Percentiles rank a stretch among this genome's conserved stretches.
phyloP scores from a whole-genome alignment of 2,888 invertebrate species.

The Tuberolachnus salignus region DNA sequence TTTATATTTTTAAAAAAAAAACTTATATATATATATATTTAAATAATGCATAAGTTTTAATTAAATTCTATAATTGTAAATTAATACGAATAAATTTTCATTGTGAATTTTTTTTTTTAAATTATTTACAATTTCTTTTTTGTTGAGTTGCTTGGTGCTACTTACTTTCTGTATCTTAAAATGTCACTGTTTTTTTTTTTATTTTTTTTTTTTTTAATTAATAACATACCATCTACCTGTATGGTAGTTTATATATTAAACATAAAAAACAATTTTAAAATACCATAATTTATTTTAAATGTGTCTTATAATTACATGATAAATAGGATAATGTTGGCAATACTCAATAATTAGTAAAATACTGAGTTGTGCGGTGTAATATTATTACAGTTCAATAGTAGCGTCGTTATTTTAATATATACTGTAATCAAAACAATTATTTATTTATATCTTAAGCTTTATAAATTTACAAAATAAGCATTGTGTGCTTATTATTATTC shows the following conservation, averaged over 20 bases:
- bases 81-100: constrained; percentile 38
- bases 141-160: constrained; percentile 53
- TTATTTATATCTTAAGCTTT: constrained; percentile 49
- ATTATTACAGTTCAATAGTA: constrained; percentile 47
- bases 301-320: constrained; percentile 15
- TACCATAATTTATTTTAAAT: constrained; percentile 1
- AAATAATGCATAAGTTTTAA: constrained; percentile 43
- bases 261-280: constrained; percentile 8
- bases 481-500: constrained; percentile 34
- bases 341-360: constrained; percentile 13
- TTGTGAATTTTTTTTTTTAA: constrained; percentile 40
- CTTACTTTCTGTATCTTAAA: constrained; percentile 51
- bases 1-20: constrained; percentile 26
- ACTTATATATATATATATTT: constrained; percentile 22
- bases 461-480: constrained; percentile 45
- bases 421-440: constrained; percentile 51
- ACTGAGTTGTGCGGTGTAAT: constrained; percentile 17
- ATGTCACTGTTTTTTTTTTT: constrained; percentile 30
- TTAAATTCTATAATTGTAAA: constrained; percentile 41
- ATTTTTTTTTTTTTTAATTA: constrained; percentile 2
- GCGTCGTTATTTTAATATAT: constrained; percentile 48
- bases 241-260: not conserved
- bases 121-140: constrained; percentile 44
- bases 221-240: constrained; percentile 16
- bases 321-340: constrained; percentile 20